Evolutionary conservation across 2,797 vertebrate species (phyloP).

Genomic region (Anabas testudineus): DNA sequence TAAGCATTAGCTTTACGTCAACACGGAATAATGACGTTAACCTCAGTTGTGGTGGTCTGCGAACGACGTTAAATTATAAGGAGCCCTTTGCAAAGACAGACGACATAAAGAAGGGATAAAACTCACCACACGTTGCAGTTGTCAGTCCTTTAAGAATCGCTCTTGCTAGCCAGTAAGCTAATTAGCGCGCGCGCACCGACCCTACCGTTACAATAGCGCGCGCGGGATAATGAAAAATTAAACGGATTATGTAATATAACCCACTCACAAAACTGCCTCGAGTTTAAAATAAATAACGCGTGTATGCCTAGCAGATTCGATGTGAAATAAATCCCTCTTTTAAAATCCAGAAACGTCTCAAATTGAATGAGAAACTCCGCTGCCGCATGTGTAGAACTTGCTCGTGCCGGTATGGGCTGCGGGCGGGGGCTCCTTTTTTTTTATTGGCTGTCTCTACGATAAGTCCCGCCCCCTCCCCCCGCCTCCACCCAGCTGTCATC

Average conservation of each 20-base stretch:
- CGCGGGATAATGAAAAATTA: constrained; percentile 67
- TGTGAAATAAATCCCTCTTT: background rate
- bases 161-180: constrained; percentile 63
- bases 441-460: constrained; percentile 55
- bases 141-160: constrained; percentile 26
- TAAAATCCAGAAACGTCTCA: constrained; percentile 24
- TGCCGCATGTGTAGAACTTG: constrained; percentile 46
- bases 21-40: background rate
- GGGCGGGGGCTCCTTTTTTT: background rate
- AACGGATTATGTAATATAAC: constrained; percentile 18
- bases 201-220: constrained; percentile 51
- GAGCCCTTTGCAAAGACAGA: rapidly evolving
- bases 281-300: background rate
- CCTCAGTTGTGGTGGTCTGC: rapidly evolving
- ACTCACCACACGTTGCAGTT: constrained; percentile 75
- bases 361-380: constrained; percentile 56
- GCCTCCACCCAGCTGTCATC: constrained; percentile 25
- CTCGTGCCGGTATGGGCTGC: constrained; percentile 43
- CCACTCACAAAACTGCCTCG: background rate
- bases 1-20: background rate
- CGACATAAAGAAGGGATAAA: background rate
- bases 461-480: constrained; percentile 25
- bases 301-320: background rate
- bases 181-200: constrained; percentile 65
- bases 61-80: background rate